phyloP scores from a whole-genome alignment of 1,140 invertebrate genomes.

The Drosophila sproati region DNA sequence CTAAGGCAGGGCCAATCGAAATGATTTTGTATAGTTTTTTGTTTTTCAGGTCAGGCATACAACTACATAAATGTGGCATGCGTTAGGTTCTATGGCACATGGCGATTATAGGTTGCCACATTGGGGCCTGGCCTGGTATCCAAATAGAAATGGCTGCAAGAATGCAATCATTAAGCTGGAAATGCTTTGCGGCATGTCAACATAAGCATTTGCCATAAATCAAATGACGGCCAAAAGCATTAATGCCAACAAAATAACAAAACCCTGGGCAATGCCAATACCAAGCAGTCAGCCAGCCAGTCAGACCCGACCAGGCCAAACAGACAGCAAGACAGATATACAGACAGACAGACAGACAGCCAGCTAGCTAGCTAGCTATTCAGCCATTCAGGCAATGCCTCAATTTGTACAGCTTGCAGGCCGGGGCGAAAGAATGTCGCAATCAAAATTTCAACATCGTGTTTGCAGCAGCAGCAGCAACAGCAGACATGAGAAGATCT shows the following conservation, averaged over 20 bases:
- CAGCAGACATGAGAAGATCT: constrained; percentile 18
- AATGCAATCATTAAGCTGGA: constrained; percentile 63
- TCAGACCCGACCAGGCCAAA: constrained; percentile 3
- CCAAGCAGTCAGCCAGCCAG: neutral
- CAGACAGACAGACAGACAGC: too few species aligned
- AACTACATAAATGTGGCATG: constrained; percentile 12
- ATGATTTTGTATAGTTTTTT: constrained; percentile 11
- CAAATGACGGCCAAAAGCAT: constrained; percentile 61
- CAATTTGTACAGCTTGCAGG: constrained; percentile 63
- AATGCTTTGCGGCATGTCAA: constrained; percentile 75
- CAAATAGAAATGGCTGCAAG: constrained; percentile 48
- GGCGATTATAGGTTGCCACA: constrained; percentile 52
- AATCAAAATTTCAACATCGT: constrained; percentile 83
- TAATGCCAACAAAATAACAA: constrained; percentile 32
- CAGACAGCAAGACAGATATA: too few species aligned
- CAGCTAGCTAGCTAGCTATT: neutral
- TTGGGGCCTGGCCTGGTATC: neutral
- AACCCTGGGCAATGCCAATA: constrained; percentile 30
- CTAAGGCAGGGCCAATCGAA: constrained; percentile 12
- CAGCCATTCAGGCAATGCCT: constrained; percentile 48
- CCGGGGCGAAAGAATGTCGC: constrained; percentile 70
- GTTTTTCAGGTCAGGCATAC: constrained; percentile 63
- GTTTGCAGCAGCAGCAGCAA: constrained; percentile 32
- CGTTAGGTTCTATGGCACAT: constrained; percentile 22
- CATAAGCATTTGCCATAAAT: constrained; percentile 77